A percentile compares a stretch with the other conserved stretches of the same genome.
These are phyloP conservation scores for Serripes groenlandicus DNA, from an alignment of 2,888 invertebrate species.

Conservation along the genomic window DNA sequence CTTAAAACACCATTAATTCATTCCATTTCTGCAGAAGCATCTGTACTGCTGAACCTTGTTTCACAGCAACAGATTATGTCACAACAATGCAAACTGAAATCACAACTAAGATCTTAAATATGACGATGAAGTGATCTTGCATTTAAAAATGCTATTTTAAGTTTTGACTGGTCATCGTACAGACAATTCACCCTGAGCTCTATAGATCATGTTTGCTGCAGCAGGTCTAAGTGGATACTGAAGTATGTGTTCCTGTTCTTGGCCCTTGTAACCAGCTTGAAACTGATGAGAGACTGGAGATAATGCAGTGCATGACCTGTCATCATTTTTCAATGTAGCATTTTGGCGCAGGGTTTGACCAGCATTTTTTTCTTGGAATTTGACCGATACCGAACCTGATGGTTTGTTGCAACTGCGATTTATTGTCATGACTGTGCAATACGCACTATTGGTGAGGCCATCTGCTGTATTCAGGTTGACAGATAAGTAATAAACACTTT, in stretches of 20 bases:
- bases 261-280: slow-evolving; percentile 38
- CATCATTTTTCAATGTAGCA: neutral
- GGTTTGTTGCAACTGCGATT: slow-evolving; percentile 8
- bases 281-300: slow-evolving; percentile 25
- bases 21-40: too few species aligned
- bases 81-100: slow-evolving; percentile 26
- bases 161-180: too few species aligned
- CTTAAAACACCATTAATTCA: too few species aligned
- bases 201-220: slow-evolving; percentile 46
- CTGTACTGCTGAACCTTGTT: slow-evolving; percentile 57
- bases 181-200: slow-evolving; percentile 59
- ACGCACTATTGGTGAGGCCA: slow-evolving; percentile 40
- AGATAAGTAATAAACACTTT: slow-evolving; percentile 28
- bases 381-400: slow-evolving; percentile 22
- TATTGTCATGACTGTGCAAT: slow-evolving; percentile 31
- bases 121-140: slow-evolving; percentile 50
- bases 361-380: slow-evolving; percentile 22
- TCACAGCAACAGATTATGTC: slow-evolving; percentile 48
- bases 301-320: slow-evolving; percentile 55
- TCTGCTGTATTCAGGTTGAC: slow-evolving; percentile 40
- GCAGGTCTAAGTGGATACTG: slow-evolving; percentile 51
- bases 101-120: slow-evolving; percentile 39
- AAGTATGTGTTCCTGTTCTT: slow-evolving; percentile 40
- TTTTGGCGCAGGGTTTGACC: too few species aligned
- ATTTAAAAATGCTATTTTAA: slow-evolving; percentile 44